Evolutionary conservation across 2,888 invertebrate genomes (phyloP), one percentile per base, ranked within the genome.

Genomic region (Gandaritis pyraliata): DNA sequence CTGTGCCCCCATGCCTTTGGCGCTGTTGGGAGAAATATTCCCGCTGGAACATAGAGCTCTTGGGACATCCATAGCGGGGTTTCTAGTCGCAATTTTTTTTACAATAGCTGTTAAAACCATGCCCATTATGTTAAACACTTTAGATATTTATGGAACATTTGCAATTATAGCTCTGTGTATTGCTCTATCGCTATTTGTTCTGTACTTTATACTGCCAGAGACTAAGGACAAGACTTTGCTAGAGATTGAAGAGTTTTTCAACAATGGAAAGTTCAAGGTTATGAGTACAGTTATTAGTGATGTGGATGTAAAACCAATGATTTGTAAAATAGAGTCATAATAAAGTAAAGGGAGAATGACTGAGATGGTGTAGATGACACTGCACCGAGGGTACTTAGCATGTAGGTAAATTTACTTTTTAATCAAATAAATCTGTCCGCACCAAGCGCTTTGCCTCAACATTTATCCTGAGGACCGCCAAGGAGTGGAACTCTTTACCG

Each of bases 201-300:
- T 43, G 16, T 43, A 43, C 43, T 43, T 43, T 16, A 43, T 43
- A 43, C 11, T 43, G 3, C 43, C 43, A 16, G 43, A 43, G 43
- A 43, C 43, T 43, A 43, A 43, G 16, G 43, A 43, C 11, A 43
- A 16, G 11, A 43, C 43, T 16, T 16, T 43, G 43, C 16, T 11
- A 43, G 43, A 43, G 43, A 43, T 43, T 43, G 43, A 43, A 11
- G 43, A 43, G 43, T 43, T 43, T 11, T 43, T 16, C 16, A 16
- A 16, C 3, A 10, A 16, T 43, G 16, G 16, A 5, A 43, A 10
- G 16, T 16, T 43, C 11, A 6, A 4, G 16, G 43, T 16, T 3
- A 11, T 2, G 8, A 8, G 10, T 4, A 16, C 13, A 39, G 39
- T 13, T 41, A 13, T 2, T 16, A 5, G 16, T n/a, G 11, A 43